Conservation (phyloP, 2,888 invertebrate genomes). For the Netelia fuscicornis region DNA sequence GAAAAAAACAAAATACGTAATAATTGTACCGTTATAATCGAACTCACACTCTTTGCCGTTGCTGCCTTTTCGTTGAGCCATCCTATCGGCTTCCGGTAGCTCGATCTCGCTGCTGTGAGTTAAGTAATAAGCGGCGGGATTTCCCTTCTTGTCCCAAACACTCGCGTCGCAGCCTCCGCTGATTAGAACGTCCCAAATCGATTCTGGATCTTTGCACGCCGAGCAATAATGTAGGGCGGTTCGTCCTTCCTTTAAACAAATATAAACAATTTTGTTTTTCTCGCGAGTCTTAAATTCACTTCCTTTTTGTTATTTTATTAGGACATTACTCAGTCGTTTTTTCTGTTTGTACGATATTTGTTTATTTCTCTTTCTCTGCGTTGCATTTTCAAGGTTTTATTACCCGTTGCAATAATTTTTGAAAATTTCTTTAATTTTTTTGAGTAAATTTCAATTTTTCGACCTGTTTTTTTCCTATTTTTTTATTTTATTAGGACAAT, state of each 20-base stretch:
- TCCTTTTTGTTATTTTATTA: neutral
- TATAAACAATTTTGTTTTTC: neutral
- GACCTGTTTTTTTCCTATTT: too few relatives aligned
- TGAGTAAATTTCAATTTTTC: too few relatives aligned
- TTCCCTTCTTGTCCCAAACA: constrained; percentile 87
- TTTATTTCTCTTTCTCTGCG: too few relatives aligned
- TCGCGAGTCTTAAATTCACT: neutral
- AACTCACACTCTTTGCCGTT: constrained; percentile 80
- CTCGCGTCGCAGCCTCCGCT: constrained; percentile 88
- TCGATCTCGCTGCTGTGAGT: constrained; percentile 86
- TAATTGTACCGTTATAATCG: constrained; percentile 1
- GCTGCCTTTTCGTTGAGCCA: constrained; percentile 75
- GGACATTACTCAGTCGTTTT: too few relatives aligned
- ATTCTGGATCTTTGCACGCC: constrained; percentile 87
- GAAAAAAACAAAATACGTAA: neutral
- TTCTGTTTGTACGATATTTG: too few relatives aligned
- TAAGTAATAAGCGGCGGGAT: constrained; percentile 87
- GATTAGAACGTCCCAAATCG: constrained; percentile 87
- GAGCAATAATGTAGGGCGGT: constrained; percentile 90
- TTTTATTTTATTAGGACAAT: too few relatives aligned
- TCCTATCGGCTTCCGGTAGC: constrained; percentile 82
- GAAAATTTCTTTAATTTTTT: too few relatives aligned
- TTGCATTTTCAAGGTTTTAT: too few relatives aligned
- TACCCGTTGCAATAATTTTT: too few relatives aligned
- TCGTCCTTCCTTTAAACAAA: constrained; percentile 87